Evolutionary conservation across 2,113 vertebrate species (phyloP), one percentile per base, ranked within the genome.

Genomic region (Danionella cerebrum): DNA sequence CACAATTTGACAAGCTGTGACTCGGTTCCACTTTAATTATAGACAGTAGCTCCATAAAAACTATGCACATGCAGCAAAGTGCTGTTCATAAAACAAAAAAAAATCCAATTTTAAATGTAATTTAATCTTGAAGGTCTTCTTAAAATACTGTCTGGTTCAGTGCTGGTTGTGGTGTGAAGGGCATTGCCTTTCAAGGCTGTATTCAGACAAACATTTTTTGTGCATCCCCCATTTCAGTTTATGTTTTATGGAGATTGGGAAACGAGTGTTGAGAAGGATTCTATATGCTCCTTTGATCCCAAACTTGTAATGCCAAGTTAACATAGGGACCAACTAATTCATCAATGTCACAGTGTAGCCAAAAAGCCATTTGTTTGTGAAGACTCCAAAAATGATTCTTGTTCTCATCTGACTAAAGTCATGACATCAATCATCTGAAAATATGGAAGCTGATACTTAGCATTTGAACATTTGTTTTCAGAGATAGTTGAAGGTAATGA

Each of bases 341-440:
- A 85, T 84, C 83, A 86, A 53, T 84, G 79, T 72, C 84, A 82
- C 51, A 14, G 22, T 48, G 22, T 12, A 54, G 69, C 48, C 71
- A 63, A 21, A 69, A 72, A 70, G 12, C 70, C 72, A 84, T 84
- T 81, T 76, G 48, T 84, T 77, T 73, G 69, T 48, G 69, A 21
- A 9, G 21, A 62, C 39, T 31, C 82, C 71, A 71, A 64, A 69
- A 72, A 14, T 38, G 38, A 19, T 16, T 38, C 52, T 2, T 9
- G 13, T 22, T 9, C 9, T 70, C 3, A 4, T 29, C 25, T 35
- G 11, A 19, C 9, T 18, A 31, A 29, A 35, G 9, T 8, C 59
- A 22, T 6, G 29, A 7, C 29, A 24, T 29, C 13, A 42, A 24
- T 22, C 22, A 6, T 48, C 3, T 48, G 12, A n/a, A 53, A 8